Base-by-base conservation (phyloP, 2,888 invertebrate genomes). In the Formica aserva region DNA sequence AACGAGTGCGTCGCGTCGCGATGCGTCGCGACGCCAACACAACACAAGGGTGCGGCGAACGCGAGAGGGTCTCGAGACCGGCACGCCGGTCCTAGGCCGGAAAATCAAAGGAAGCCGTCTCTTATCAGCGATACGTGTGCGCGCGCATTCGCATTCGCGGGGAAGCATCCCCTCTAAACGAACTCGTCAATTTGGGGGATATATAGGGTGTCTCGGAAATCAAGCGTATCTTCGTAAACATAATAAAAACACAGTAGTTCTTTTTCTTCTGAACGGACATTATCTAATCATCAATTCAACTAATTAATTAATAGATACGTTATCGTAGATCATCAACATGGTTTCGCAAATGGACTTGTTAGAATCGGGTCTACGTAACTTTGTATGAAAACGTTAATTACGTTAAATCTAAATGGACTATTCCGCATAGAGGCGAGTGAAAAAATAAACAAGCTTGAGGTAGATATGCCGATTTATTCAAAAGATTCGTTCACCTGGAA, bases 381-480 rank as follows among this genome's bases (percentile, higher is more conserved):
- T 63, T 60, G 15, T 22, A 1, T 0, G 0, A 26, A n/a, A 13
- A 18, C 13, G 5, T 41, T 38, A 29, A 66, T 38, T 38, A 35
- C 18, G 15, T 65, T 32, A 18, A 1, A 18, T 35, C 15, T 13
- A 57, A 67, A 52, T 11, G 38, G 48, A 9, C 1, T 18, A 22
- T 52, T 76, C 9, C 3, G 9, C 1, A 26, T n/a, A 32, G 9
- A 5, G 38, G 35, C 13, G 18, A 75, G 0, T 45, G 15, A 4
- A 77, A n/a, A 26, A 69, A 45, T 18, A 1, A 57, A 1, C n/a
- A 9, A 57, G 1, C 11, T 41, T 78, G 78, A 78, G 78, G 78
- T 78, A 78, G 78, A 78, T 78, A 78, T 78, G 77, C 77, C 77
- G 78, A 78, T 78, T 78, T 78, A 78, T 78, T 78, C 22, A 78